phyloP scores from a whole-genome alignment of 1,140 invertebrate species.

The Mercenaria mercenaria region DNA sequence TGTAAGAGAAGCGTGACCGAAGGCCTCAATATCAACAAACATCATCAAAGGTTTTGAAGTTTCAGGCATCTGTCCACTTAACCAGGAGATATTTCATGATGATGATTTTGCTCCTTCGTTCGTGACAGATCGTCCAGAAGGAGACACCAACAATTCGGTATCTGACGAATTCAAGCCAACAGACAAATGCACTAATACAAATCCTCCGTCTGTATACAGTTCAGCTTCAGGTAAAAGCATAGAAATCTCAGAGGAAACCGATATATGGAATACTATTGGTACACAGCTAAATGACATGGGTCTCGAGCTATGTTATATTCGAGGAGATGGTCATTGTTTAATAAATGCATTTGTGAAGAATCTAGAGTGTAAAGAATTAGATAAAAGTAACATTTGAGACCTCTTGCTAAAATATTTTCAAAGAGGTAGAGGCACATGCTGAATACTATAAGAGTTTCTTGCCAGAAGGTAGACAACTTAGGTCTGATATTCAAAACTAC shows the following conservation, averaged over 20 bases:
- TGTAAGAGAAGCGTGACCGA: constrained; percentile 4
- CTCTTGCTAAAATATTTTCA: background rate
- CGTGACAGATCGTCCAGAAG: background rate
- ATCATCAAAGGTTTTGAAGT: too few relatives aligned
- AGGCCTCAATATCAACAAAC: too few relatives aligned
- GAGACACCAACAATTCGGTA: background rate
- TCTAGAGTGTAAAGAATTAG: background rate
- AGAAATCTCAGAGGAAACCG: too few relatives aligned
- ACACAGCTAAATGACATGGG: background rate
- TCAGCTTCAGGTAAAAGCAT: background rate
- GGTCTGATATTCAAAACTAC: background rate
- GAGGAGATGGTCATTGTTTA: background rate
- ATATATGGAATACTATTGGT: background rate
- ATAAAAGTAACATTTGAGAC: background rate
- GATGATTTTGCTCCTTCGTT: background rate
- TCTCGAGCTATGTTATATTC: background rate
- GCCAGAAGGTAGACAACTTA: background rate
- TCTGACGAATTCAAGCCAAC: background rate
- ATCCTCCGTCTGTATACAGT: background rate
- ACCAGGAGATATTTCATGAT: background rate
- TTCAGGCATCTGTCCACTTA: too few relatives aligned
- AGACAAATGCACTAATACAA: background rate
- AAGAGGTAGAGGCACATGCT: background rate
- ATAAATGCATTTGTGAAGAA: background rate
- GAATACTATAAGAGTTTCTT: background rate